Percentiles rank a stretch among this genome's conserved stretches.
phyloP scores from a whole-genome alignment of 2,113 vertebrate species.

The Heterochromis multidens region DNA sequence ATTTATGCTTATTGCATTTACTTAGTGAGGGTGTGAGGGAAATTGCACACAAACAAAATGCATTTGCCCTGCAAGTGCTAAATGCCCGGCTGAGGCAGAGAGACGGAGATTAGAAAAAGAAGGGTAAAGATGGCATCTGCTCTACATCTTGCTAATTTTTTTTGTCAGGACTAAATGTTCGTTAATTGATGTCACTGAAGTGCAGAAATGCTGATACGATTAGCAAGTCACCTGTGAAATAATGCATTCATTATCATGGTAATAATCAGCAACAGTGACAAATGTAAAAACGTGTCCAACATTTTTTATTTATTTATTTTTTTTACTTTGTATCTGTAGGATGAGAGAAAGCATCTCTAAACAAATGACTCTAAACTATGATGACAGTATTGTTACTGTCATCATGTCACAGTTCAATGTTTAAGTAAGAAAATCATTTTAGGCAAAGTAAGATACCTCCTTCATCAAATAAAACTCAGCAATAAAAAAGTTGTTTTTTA shows the following conservation, averaged over 20 bases:
- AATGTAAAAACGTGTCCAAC: not conserved
- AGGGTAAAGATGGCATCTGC: not conserved
- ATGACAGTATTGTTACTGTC: not conserved
- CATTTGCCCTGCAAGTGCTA: not conserved
- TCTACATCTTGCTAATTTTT: not conserved
- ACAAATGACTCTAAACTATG: not conserved
- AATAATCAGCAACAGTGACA: not conserved
- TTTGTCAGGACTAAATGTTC: not conserved
- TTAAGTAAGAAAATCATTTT: not conserved
- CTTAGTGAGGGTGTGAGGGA: not conserved
- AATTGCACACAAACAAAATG: not conserved
- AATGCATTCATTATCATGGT: not conserved
- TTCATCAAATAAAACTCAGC: no score
- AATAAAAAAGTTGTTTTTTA: no score
- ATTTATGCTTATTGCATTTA: not conserved
- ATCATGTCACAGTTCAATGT: not conserved
- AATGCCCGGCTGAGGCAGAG: not conserved
- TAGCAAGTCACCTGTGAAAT: not conserved
- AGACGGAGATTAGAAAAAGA: not conserved
- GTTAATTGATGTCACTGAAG: not conserved
- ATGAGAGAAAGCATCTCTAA: not conserved
- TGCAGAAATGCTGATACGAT: not conserved
- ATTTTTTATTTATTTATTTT: not conserved
- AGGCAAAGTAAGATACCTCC: no score
- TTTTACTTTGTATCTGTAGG: not conserved